phyloP scores from a whole-genome alignment of 2,797 vertebrate genomes.

The Artibeus jamaicensis region DNA sequence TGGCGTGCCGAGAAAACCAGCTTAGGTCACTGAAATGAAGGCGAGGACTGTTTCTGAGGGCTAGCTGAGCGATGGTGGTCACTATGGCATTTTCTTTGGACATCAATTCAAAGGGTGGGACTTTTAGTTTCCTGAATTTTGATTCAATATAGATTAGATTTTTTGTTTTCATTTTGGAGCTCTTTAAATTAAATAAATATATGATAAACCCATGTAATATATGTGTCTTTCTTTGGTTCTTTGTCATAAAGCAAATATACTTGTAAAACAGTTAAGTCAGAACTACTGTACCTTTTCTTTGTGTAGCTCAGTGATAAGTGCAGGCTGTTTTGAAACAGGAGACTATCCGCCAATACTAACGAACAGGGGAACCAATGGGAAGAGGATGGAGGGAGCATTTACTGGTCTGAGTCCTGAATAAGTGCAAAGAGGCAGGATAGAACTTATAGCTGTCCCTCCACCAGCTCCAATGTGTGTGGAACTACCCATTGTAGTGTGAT shows the following conservation, averaged over 20 bases:
- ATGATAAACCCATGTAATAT: neutral
- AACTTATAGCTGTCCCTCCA: neutral
- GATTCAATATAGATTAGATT: neutral
- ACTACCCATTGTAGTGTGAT: neutral
- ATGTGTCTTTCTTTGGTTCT: neutral
- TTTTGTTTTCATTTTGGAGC: neutral
- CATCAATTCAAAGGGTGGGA: neutral
- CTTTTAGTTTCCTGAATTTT: neutral
- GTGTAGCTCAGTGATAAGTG: neutral
- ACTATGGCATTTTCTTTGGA: neutral
- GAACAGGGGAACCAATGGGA: neutral
- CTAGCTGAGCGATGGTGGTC: neutral
- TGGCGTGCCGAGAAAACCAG: neutral
- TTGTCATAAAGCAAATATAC: neutral
- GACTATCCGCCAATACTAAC: neutral
- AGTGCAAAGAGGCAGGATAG: neutral
- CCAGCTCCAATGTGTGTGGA: neutral
- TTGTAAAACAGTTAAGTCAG: neutral
- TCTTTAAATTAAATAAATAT: neutral
- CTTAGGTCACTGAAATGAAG: neutral
- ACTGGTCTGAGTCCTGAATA: neutral
- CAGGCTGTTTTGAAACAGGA: neutral
- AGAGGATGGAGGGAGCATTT: neutral
- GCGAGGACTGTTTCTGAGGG: neutral
- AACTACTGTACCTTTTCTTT: neutral